Conservation (phyloP, 92 coral and sea anemone genomes). For the Diadumene lineata region DNA sequence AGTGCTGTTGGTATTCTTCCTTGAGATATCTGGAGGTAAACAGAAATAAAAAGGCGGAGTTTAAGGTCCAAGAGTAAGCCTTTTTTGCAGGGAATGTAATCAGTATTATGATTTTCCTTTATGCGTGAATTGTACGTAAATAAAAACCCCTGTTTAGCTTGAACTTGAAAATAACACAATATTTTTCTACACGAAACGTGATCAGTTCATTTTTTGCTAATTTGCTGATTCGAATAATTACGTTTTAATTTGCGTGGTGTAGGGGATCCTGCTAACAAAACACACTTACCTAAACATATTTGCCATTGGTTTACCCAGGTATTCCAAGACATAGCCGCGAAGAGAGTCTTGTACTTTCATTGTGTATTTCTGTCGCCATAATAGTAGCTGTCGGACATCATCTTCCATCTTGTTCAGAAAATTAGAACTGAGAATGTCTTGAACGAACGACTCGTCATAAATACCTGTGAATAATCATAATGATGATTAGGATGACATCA, state of each 20-base stretch:
- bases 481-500: neutral
- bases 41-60: neutral
- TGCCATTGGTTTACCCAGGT: conserved; percentile 50
- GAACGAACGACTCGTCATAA: conserved; percentile 40
- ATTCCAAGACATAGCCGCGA: conserved; percentile 29
- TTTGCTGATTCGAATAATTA: no score
- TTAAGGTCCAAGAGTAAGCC: no score
- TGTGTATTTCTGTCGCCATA: conserved; percentile 42
- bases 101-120: no score
- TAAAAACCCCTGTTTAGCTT: no score
- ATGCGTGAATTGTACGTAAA: no score
- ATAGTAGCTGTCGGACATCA: conserved; percentile 20
- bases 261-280: no score
- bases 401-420: conserved; percentile 55
- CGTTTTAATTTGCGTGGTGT: no score
- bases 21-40: conserved; percentile 49
- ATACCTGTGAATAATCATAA: conserved; percentile 32
- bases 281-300: conserved; percentile 44
- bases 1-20: conserved; percentile 55
- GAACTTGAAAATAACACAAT: no score
- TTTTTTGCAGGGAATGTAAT: no score
- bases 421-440: conserved; percentile 14
- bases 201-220: no score
- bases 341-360: conserved; percentile 36
- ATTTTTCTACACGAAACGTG: no score